Base-by-base conservation (phyloP, 2,888 invertebrate genomes). In the Drosophila nigricruria region DNA sequence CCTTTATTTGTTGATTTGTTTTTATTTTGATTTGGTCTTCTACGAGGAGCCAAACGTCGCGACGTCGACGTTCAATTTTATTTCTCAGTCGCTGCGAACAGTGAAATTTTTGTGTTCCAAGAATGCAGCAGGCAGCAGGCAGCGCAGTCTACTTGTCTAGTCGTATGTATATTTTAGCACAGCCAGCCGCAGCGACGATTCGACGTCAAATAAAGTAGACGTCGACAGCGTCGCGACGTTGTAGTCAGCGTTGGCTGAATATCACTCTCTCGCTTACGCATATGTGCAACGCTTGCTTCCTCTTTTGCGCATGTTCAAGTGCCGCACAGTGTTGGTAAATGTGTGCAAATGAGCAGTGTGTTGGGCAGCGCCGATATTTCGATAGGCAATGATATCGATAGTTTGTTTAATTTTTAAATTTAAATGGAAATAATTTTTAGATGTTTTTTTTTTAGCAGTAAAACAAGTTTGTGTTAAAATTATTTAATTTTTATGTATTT, bases 61-160 rank as follows among this genome's bases (percentile, higher is more conserved):
- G 77, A 85, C 90, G 85, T 90, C 90, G 89, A 86, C 85, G 89
- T 88, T 83, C 79, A 90, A 82, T 82, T 86, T 84, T 73, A 88
- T 82, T 90, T 84, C 89, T 82, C 89, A 77, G 91, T 88, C 87
- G 88, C 88, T 82, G 89, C 90, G 76, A 88, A 79, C 89, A 72
- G 79, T 84, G 88, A 79, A 82, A 82, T 79, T 88, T 79, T 88
- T 86, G 88, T 80, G 88, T 80, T 73, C 79, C 82, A 81, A 79
- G 78, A 78, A 78, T 78, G 76, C 81, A 77, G 77, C 58, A 73
- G 63, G n/a, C n/a, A n/a, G n/a, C n/a, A 30, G 30, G 76, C 76
- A 80, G 80, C 80, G 76, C 77, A 77, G 77, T 81, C 66, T 71
- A 77, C 77, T 77, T 81, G 54, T 77, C 81, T 77, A 81, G 77